phyloP scores from a whole-genome alignment of 2,797 vertebrate genomes.

The Ispidina lecontei region DNA sequence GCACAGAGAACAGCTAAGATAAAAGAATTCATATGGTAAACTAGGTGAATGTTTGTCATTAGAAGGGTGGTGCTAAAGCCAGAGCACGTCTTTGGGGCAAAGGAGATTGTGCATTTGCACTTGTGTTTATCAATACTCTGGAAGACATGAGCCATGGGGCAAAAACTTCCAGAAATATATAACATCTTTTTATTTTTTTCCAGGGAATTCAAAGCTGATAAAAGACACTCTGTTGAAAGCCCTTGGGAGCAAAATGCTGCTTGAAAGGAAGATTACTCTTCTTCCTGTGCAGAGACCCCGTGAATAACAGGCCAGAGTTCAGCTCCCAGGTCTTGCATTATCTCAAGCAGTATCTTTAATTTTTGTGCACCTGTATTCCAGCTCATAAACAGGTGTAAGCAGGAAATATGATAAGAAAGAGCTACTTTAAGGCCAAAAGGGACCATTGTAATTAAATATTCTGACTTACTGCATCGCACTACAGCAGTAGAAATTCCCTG shows the following conservation, averaged over 20 bases:
- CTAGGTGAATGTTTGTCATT: constrained; percentile 62
- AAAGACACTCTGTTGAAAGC: not conserved
- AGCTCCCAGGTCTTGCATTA: not conserved
- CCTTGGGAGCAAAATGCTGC: not conserved
- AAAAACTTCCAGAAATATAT: not conserved
- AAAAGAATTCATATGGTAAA: constrained; percentile 55
- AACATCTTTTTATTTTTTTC: not conserved
- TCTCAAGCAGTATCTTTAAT: not conserved
- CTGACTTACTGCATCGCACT: not conserved
- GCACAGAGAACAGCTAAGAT: constrained; percentile 49
- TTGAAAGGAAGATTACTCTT: not conserved
- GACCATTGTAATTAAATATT: not conserved
- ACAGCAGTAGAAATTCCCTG: not conserved
- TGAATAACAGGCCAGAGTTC: not conserved
- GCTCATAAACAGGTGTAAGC: not conserved
- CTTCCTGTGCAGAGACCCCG: not conserved
- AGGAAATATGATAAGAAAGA: not conserved
- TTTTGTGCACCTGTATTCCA: not conserved
- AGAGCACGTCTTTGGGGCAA: constrained; percentile 34
- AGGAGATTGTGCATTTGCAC: not conserved
- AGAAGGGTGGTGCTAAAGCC: constrained; percentile 21
- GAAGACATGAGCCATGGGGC: not conserved
- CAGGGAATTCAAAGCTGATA: not conserved
- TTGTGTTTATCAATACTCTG: constrained; percentile 15
- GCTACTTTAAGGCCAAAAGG: not conserved